Evolutionary conservation across 1,140 invertebrate species (phyloP).

Genomic region (Drosophila malerkotliana): DNA sequence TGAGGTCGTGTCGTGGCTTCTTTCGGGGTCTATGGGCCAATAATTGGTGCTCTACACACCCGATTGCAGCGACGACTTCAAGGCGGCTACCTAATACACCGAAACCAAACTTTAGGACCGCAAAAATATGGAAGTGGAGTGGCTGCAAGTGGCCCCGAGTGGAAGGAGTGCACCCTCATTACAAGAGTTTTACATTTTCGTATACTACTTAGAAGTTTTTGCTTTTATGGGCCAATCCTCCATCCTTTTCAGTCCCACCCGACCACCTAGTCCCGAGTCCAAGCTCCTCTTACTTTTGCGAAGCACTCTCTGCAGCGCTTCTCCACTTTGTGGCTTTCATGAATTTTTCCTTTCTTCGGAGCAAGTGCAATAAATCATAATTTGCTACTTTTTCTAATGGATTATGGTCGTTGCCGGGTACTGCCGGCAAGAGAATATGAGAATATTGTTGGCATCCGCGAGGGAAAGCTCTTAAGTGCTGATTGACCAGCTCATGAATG

Average conservation of each 20-base stretch:
- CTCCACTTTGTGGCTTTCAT: conserved; percentile 67
- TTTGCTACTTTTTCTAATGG: conserved; percentile 80
- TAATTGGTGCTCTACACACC: conserved; percentile 55
- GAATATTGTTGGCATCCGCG: conserved; percentile 63
- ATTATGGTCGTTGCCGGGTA: conserved; percentile 60
- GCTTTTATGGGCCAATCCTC: conserved; percentile 6
- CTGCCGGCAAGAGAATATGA: neutral
- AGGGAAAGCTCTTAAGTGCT: conserved; percentile 60
- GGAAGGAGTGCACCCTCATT: conserved; percentile 29
- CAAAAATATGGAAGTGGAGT: conserved; percentile 31
- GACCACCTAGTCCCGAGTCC: neutral
- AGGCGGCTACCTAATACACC: conserved; percentile 55
- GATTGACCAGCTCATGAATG: conserved; percentile 67
- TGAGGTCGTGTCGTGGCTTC: conserved; percentile 21
- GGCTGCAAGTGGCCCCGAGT: conserved; percentile 20
- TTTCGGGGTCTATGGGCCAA: conserved; percentile 49
- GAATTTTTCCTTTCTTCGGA: conserved; percentile 54
- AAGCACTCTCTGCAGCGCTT: conserved; percentile 51
- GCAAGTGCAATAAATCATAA: conserved; percentile 79
- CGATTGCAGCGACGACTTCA: conserved; percentile 44
- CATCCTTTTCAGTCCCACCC: neutral
- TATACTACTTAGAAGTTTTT: conserved; percentile 45
- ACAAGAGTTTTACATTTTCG: conserved; percentile 76
- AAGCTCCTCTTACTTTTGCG: conserved; percentile 1
- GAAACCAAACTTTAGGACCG: conserved; percentile 41